Percentiles rank a stretch among this genome's conserved stretches.
Conservation (phyloP, 2,888 invertebrate genomes). For the Pyrocoelia pectoralis region DNA sequence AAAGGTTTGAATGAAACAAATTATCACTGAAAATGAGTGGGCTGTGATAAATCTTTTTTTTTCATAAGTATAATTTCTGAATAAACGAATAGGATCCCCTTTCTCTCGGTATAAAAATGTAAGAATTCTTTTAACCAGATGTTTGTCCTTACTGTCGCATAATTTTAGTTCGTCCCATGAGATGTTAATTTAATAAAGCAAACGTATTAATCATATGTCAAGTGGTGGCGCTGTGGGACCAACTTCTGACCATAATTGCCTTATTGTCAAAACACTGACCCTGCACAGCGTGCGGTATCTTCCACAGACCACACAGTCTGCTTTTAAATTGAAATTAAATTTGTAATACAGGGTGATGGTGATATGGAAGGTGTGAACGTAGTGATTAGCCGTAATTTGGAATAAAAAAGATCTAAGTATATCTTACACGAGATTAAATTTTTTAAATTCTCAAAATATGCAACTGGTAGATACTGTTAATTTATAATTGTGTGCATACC, state of each 20-base stretch:
- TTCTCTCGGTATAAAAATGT: conserved; percentile 24
- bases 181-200: conserved; percentile 59
- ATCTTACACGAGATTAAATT: too few relatives aligned
- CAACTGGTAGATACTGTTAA: too few relatives aligned
- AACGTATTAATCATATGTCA: conserved; percentile 59
- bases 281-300: conserved; percentile 48
- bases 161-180: conserved; percentile 44
- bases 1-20: conserved; percentile 30
- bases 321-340: conserved; percentile 47
- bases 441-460: too few relatives aligned
- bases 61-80: background rate
- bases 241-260: conserved; percentile 57
- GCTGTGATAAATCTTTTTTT: conserved; percentile 20
- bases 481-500: too few relatives aligned
- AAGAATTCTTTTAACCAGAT: conserved; percentile 35
- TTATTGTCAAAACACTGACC: conserved; percentile 59
- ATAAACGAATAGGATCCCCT: background rate
- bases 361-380: too few relatives aligned
- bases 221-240: conserved; percentile 55
- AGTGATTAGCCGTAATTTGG: too few relatives aligned
- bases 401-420: too few relatives aligned
- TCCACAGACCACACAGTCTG: conserved; percentile 53
- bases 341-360: too few relatives aligned
- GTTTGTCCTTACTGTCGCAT: conserved; percentile 26
- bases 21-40: conserved; percentile 28